These are phyloP conservation scores for Mercenaria mercenaria DNA, from an alignment of 1,140 invertebrate species.

Conservation along the genomic window DNA sequence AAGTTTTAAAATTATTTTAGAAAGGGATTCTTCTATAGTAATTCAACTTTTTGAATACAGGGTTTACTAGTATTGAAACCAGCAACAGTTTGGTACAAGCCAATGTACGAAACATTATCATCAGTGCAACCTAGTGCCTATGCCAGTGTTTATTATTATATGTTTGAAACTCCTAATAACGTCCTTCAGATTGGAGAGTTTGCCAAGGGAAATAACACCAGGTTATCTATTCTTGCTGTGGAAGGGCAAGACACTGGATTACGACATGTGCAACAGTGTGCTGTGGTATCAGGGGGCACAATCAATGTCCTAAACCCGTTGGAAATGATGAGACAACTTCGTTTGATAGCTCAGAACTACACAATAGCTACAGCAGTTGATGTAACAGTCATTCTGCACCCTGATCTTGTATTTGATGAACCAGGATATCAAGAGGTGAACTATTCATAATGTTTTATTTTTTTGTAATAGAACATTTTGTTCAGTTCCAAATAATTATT, in stretches of 20 bases:
- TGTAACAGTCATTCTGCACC: constrained; percentile 78
- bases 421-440: constrained; percentile 73
- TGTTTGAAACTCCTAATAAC: no score
- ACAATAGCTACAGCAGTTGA: constrained; percentile 80
- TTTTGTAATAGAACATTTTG: no score
- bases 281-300: constrained; percentile 79
- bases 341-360: constrained; percentile 82
- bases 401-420: constrained; percentile 79
- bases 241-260: constrained; percentile 79
- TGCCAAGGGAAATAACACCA: constrained; percentile 78
- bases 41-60: no score
- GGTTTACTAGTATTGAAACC: no score
- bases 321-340: constrained; percentile 81
- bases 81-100: no score
- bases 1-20: no score
- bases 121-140: no score
- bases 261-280: constrained; percentile 75
- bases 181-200: constrained; percentile 78
- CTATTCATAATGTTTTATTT: constrained; percentile 9
- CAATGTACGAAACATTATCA: no score
- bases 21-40: no score
- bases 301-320: constrained; percentile 81
- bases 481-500: no score
- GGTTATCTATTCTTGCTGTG: constrained; percentile 80
- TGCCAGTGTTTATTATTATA: no score